Conservation (phyloP, 2,113 vertebrate species). For the Colistium nudipinnis region DNA sequence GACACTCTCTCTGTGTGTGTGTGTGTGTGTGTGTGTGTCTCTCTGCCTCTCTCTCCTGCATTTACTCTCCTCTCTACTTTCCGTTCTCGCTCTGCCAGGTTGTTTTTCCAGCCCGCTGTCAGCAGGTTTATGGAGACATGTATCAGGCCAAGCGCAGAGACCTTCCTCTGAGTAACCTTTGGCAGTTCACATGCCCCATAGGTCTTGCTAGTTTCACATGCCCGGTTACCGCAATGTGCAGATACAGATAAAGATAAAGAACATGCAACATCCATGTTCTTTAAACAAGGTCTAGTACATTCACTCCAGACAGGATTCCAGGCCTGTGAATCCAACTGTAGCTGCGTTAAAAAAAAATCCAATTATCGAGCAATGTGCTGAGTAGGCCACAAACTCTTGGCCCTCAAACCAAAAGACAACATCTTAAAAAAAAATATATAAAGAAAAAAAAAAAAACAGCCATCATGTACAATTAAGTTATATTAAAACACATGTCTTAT, state of each 20-base stretch:
- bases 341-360: neutral
- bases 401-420: conserved; percentile 10
- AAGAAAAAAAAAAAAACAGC: conserved; percentile 25
- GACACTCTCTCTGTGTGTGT: conserved; percentile 43
- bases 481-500: conserved; percentile 12
- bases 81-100: conserved; percentile 30
- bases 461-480: conserved; percentile 5
- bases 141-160: conserved; percentile 40
- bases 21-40: too few relatives aligned
- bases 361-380: conserved; percentile 30
- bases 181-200: conserved; percentile 23
- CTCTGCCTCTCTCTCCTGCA: conserved; percentile 29
- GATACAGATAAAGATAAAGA: conserved; percentile 17
- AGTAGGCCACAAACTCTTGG: conserved; percentile 4
- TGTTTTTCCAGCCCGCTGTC: conserved; percentile 65
- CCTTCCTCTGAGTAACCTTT: conserved; percentile 31
- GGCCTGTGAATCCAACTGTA: conserved; percentile 1
- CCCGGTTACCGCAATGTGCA: neutral
- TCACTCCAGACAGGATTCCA: conserved; percentile 8
- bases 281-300: conserved; percentile 10
- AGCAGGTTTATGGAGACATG: conserved; percentile 51
- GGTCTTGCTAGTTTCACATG: conserved; percentile 1
- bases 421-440: too few relatives aligned
- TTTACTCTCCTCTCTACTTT: conserved; percentile 58
- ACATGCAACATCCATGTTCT: neutral